Evolutionary conservation across 35 echinoderm and acorn worm species (phyloP).

Genomic region (Hemicentrotus pulcherrimus): DNA sequence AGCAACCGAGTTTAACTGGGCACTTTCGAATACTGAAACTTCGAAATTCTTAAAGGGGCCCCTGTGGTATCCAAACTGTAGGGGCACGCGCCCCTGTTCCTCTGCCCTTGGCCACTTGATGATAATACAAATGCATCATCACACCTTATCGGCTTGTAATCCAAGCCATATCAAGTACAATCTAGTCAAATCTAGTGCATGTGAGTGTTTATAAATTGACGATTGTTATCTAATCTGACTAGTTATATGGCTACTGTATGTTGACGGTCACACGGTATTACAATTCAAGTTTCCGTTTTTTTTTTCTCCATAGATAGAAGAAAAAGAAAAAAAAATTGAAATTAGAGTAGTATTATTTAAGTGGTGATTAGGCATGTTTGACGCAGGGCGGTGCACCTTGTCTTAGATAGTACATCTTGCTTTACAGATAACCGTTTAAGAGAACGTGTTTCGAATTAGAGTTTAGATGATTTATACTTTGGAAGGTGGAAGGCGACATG

Average conservation of each 20-base stretch:
- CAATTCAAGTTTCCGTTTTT: background rate
- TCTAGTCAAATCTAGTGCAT: background rate
- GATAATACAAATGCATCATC: background rate
- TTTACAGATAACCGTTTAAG: background rate
- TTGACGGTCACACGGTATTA: background rate
- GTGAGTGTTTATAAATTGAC: background rate
- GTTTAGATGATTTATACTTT: background rate
- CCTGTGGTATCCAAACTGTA: too few species aligned
- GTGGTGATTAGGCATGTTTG: background rate
- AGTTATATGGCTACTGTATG: background rate
- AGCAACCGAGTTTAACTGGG: too few species aligned
- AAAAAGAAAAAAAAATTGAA: background rate
- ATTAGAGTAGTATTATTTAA: background rate
- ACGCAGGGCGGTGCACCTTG: background rate
- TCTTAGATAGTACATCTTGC: background rate
- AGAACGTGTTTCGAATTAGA: background rate
- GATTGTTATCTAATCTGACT: background rate
- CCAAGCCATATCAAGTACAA: background rate
- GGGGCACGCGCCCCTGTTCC: background rate
- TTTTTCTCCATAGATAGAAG: background rate
- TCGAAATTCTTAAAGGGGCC: too few species aligned
- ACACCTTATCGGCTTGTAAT: background rate
- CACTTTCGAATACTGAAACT: too few species aligned
- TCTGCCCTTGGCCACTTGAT: background rate
- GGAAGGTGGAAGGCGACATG: background rate